phyloP scores from a whole-genome alignment of 2,113 vertebrate genomes.

The Ochotona princeps region DNA sequence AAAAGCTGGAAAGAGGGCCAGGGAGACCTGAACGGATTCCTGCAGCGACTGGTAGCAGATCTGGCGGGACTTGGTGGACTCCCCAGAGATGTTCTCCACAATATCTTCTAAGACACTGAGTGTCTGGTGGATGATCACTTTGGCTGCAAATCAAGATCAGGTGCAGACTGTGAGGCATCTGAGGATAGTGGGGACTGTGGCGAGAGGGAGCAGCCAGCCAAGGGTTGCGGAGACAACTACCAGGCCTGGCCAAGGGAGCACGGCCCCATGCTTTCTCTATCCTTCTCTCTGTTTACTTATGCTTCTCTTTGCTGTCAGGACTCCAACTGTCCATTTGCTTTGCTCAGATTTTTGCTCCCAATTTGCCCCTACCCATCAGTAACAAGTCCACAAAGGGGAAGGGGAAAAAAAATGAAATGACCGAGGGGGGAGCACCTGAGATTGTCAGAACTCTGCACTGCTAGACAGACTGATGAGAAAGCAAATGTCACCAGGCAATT shows the following conservation, averaged over 20 bases:
- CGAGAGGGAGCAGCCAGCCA: neutral
- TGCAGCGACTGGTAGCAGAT: slow-evolving; percentile 99
- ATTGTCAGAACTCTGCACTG: neutral
- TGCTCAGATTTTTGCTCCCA: neutral
- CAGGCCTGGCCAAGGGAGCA: neutral
- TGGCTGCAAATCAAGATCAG: slow-evolving; percentile 88
- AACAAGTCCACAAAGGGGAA: slow-evolving; percentile 1
- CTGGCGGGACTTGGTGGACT: slow-evolving; percentile 98
- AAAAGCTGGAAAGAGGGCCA: slow-evolving; percentile 96
- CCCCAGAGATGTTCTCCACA: slow-evolving; percentile 95
- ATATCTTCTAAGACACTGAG: slow-evolving; percentile 95
- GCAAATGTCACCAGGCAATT: neutral
- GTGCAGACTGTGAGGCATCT: neutral
- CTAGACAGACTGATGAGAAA: neutral
- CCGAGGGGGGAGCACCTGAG: neutral
- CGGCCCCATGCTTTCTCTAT: neutral
- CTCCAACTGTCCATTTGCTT: neutral
- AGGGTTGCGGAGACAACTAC: neutral
- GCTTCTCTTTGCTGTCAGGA: neutral
- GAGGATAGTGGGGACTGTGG: neutral
- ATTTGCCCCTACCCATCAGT: neutral
- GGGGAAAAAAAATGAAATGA: neutral
- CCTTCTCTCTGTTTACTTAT: neutral
- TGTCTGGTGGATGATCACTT: slow-evolving; percentile 94
- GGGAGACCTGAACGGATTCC: slow-evolving; percentile 97